Evolutionary conservation across 2,888 invertebrate genomes (phyloP), one percentile per base, ranked within the genome.

Genomic region (Apoderus coryli): DNA sequence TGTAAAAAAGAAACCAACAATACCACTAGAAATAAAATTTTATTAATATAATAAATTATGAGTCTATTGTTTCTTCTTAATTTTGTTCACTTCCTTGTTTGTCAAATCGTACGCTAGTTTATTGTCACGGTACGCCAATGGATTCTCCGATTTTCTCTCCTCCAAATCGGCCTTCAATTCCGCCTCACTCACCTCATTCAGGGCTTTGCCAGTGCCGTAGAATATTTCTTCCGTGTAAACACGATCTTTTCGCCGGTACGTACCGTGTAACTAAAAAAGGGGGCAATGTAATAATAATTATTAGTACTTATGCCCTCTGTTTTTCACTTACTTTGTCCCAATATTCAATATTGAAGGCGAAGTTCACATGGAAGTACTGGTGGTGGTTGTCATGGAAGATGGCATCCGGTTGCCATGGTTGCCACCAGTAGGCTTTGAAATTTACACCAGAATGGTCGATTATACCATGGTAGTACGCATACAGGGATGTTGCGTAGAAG

Each of bases 301-400:
- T 14, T 10, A 6, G 4, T 26, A 7, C n/a, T n/a, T n/a, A n/a
- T n/a, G n/a, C n/a, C n/a, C n/a, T n/a, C n/a, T n/a, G n/a, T n/a
- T n/a, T n/a, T 39, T 19, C 11, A 42, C 49, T 48, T 43, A 75
- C 73, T 60, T 61, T 70, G 50, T 79, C 79, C 74, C 78, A 79
- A 16, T 69, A 36, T 24, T 54, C 60, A 52, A 73, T 70, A 48
- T 80, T 79, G 49, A 79, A 78, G 1, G 73, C 76, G 44, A 76
- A 79, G 56, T 80, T 80, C 45, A 75, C 73, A 47, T 79, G 78
- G 58, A 76, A 77, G 56, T 76, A 77, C 57, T 78, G 75, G 44
- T 79, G 80, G 41, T 80, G 80, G 45, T 78, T 69, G 48, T 79
- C 80, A 42, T 80, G 79, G 57, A 78, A 79, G 36, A 72, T 71